Evolutionary conservation across 2,113 vertebrate species (phyloP), one percentile per base, ranked within the genome.

Genomic region (Pterocles burchelli): DNA sequence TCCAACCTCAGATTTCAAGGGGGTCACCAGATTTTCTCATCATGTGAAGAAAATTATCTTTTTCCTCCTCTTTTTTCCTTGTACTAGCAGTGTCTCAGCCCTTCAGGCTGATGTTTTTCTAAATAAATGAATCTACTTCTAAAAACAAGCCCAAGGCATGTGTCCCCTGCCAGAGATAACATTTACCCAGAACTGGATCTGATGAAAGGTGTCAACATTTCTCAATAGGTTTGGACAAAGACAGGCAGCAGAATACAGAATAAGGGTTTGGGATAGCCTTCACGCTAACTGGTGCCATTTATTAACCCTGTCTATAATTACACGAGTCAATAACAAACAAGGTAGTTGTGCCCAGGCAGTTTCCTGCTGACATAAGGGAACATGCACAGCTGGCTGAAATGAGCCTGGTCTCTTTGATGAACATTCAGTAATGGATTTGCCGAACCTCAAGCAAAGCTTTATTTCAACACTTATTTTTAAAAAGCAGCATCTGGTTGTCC

Each of bases 301-400:
- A 76, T 61, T 76, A 83, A 48, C 74, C 22, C 45, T 72, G 75
- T 58, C 74, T 89, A 6, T 54, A 72, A 62, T 67, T 8, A 43
- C 68, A 55, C 0, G 0, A 77, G 88, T 91, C 85, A 86, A 17
- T 59, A 86, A 90, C 79, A 52, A 74, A 36, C 7, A 41, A 94
- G 67, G 17, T 63, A 14, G 51, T 25, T 67, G 55, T 46, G 58
- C 55, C 59, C 59, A 17, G 84, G 87, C 79, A 61, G 29, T 54
- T 88, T 95, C 85, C 95, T 28, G 5, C 76, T 96, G 95, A 96
- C 41, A 38, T 84, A 67, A 93, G 62, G 80, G 92, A 94, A 85
- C 94, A 90, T 1, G 19, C 79, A 51, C 46, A 65, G 85, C 83
- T 86, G 65, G 38, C 76, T 86, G 65, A 57, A 81, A 67, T 6